Evolutionary conservation across 2,888 invertebrate genomes (phyloP).

Genomic region (Leuctra nigra): DNA sequence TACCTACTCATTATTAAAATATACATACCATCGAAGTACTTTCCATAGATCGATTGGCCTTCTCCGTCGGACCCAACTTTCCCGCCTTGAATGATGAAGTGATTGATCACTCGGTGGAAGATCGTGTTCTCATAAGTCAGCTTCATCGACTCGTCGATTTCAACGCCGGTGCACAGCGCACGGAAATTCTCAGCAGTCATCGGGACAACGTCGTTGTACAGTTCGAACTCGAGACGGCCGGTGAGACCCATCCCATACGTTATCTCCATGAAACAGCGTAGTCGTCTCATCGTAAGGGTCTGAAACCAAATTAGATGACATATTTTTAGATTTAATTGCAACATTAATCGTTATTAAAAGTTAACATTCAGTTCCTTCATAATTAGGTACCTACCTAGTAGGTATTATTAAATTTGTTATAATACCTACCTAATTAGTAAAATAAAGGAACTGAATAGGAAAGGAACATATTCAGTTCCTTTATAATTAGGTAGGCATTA

Average conservation of each 20-base stretch:
- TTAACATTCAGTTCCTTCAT: no score
- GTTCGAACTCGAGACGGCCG: slow-evolving; percentile 82
- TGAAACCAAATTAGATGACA: not conserved
- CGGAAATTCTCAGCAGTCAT: slow-evolving; percentile 93
- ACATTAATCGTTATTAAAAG: no score
- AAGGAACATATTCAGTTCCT: no score
- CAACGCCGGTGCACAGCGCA: slow-evolving; percentile 84
- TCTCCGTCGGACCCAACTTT: slow-evolving; percentile 95
- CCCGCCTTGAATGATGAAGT: slow-evolving; percentile 94
- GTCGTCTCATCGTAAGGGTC: not conserved
- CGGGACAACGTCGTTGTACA: slow-evolving; percentile 82
- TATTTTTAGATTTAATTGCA: not conserved
- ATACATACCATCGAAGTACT: slow-evolving; percentile 82
- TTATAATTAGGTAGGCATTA: no score
- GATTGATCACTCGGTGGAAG: slow-evolving; percentile 93
- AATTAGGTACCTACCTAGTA: no score
- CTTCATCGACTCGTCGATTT: slow-evolving; percentile 75
- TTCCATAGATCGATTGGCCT: slow-evolving; percentile 97
- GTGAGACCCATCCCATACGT: slow-evolving; percentile 76
- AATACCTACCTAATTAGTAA: no score
- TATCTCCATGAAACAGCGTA: no score
- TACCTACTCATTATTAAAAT: no score
- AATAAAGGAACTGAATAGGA: no score
- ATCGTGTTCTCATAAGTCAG: slow-evolving; percentile 82
- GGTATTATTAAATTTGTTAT: no score